Evolutionary conservation across 2,888 invertebrate species (phyloP).

Genomic region (Pedicia rivosa): DNA sequence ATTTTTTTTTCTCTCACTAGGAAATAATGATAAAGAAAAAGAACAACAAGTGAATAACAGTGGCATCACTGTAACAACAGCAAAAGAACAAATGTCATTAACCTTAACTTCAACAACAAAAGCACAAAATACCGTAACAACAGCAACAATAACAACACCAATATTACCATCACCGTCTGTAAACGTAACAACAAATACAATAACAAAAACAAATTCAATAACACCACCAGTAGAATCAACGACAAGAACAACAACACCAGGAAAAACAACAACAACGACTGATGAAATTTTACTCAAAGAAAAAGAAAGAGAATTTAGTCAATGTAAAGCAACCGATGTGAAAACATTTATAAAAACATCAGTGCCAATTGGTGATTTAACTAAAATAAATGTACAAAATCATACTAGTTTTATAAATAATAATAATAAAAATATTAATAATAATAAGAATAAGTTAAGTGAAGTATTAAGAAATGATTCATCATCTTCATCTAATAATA

Average conservation of each 20-base stretch:
- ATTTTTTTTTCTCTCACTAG: too few species aligned
- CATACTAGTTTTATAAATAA: neutral
- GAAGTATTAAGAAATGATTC: too few species aligned
- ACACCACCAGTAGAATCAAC: conserved; percentile 3
- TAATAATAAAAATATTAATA: neutral
- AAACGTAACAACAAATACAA: neutral
- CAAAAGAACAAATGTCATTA: too few species aligned
- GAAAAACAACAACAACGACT: conserved; percentile 6
- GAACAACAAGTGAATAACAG: too few species aligned
- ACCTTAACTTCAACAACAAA: too few species aligned
- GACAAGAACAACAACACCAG: neutral
- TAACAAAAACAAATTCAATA: neutral
- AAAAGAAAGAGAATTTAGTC: neutral
- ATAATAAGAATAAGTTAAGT: too few species aligned
- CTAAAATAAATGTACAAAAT: too few species aligned
- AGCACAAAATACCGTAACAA: neutral
- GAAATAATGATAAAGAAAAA: too few species aligned
- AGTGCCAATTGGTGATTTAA: neutral
- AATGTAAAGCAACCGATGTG: neutral
- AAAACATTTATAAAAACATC: too few species aligned
- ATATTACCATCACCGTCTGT: neutral
- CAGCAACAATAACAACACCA: neutral
- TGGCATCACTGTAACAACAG: too few species aligned
- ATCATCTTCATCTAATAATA: too few species aligned
- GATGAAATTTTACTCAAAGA: conserved; percentile 3